These are phyloP conservation scores for Molorchus minor DNA, from an alignment of 2,888 invertebrate genomes.

Conservation along the genomic window DNA sequence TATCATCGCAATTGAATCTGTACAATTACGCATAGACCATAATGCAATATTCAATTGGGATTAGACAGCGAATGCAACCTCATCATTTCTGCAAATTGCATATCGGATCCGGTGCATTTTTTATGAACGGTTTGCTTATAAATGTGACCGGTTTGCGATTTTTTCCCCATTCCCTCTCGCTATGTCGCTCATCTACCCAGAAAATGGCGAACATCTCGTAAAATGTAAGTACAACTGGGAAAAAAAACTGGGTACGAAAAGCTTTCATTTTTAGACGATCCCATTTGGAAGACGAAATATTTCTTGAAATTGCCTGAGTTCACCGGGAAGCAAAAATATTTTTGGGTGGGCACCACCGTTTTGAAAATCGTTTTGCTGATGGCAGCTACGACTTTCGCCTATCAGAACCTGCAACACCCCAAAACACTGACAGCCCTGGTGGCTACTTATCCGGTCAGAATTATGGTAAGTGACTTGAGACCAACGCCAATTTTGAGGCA, in stretches of 20 bases:
- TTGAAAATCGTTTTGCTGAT: conserved; percentile 28
- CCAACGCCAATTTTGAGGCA: neutral
- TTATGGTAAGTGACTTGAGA: conserved; percentile 29
- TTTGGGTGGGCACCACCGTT: conserved; percentile 28
- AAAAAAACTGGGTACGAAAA: neutral
- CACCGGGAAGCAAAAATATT: conserved; percentile 29
- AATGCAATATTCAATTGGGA: no score
- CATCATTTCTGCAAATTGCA: no score
- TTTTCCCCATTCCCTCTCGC: no score
- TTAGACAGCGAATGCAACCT: no score
- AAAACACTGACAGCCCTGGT: conserved; percentile 30
- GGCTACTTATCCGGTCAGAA: conserved; percentile 32
- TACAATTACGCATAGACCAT: no score
- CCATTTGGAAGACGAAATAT: conserved; percentile 21
- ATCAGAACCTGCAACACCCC: conserved; percentile 24
- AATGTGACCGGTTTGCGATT: no score
- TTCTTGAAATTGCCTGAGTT: conserved; percentile 24
- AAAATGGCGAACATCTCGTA: neutral
- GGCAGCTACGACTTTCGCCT: conserved; percentile 28
- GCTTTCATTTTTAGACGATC: conserved; percentile 31
- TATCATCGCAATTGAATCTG: no score
- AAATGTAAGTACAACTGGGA: neutral
- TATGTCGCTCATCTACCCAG: no score
- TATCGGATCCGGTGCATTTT: no score
- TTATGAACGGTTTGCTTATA: no score